phyloP scores from a whole-genome alignment of 2,797 vertebrate genomes.

The Furcifer pardalis region DNA sequence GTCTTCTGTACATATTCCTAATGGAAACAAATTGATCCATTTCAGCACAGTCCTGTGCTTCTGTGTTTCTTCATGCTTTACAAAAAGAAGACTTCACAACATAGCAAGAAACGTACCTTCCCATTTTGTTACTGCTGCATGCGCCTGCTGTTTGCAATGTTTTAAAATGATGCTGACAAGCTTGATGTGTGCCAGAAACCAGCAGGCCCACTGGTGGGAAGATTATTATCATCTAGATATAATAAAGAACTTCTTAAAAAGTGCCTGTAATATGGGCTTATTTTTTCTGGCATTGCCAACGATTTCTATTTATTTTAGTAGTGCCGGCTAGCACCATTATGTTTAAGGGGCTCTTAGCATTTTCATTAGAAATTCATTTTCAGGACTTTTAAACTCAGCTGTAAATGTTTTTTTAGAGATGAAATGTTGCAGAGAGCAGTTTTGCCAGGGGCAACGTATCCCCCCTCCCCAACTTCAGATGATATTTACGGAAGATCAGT shows the following conservation, averaged over 20 bases:
- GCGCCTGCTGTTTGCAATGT: conserved; percentile 64
- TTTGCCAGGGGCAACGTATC: not conserved
- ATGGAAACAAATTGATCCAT: conserved; percentile 6
- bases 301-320: conserved; percentile 64
- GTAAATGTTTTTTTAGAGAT: conserved; percentile 63
- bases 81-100: conserved; percentile 14
- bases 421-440: conserved; percentile 45
- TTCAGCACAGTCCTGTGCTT: not conserved
- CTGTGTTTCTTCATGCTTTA: not conserved
- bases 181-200: conserved; percentile 64
- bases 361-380: conserved; percentile 66
- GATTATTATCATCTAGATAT: conserved; percentile 60
- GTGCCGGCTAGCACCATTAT: conserved; percentile 51
- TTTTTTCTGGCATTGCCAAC: conserved; percentile 50
- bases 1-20: not conserved
- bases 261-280: conserved; percentile 51
- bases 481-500: conserved; percentile 27
- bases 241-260: conserved; percentile 67
- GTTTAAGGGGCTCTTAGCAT: conserved; percentile 58
- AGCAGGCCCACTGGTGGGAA: conserved; percentile 64
- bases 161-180: conserved; percentile 60
- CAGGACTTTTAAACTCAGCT: conserved; percentile 58
- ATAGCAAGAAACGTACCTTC: conserved; percentile 55
- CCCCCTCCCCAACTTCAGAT: conserved; percentile 23
- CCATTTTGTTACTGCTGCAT: conserved; percentile 59